Evolutionary conservation across 92 coral and sea anemone genomes (phyloP), one percentile per base, ranked within the genome.

Genomic region (Diadumene lineata): DNA sequence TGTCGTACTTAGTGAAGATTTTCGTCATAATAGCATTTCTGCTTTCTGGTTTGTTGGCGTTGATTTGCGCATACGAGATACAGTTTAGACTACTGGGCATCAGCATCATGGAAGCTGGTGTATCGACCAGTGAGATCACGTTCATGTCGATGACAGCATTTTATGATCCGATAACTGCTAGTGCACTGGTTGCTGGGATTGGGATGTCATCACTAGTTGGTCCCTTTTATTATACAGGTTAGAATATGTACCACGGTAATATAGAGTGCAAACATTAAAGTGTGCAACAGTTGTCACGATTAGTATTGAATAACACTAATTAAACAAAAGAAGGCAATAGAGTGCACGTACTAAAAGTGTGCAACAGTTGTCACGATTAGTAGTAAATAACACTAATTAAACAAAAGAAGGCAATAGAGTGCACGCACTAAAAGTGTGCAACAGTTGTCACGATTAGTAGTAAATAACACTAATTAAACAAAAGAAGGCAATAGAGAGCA

Each of bases 121-220:
- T 91, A 8, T 85, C 97, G 16, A 77, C 82, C 0, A 85, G 97
- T 74, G 97, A 91, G 61, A 85, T 91, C 1, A 84, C 92, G 0
- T 68, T 90, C 18, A 85, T 90, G 63, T 90, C 97, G 0, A 64
- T 90, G 65, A 90, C 97, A 1, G 90, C 97, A 10, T 90, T 87
- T 60, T 90, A 90, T 68, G 84, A 74, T 11, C 79, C 79, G 21
- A 74, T 90, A n/a, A 84, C 92, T 21, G 83, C 88, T 23, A 87
- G 92, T 61, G 90, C 97, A 7, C 85, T 90, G 64, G 97, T 90
- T 73, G 97, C 97, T 2, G 97, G 97, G 31, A 84, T 91, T 15
- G 97, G 97, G 25, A 57, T 85, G 50, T 68, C 97, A 19, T 91
- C 97, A 0, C 78, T 91, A 33, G 56, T 91, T 56, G 97, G 93